A percentile compares a stretch with the other conserved stretches of the same genome.
Evolutionary conservation across 2,888 invertebrate species (phyloP).

Genomic region (Cyclophora punctaria): DNA sequence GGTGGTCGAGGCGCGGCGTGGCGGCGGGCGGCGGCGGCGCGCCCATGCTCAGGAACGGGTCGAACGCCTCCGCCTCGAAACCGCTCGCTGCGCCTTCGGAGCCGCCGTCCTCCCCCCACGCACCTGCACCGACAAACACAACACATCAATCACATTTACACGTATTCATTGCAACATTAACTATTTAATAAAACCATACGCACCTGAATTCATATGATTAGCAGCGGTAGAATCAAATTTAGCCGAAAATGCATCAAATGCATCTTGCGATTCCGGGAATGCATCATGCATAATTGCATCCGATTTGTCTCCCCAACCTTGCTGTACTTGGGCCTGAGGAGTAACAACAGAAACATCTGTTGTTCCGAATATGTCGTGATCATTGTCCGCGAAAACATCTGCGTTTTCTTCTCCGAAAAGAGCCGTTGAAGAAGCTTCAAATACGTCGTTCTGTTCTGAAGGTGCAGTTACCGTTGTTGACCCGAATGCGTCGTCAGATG

Average conservation of each 20-base stretch:
- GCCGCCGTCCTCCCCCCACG: slow-evolving; percentile 56
- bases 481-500: slow-evolving; percentile 18
- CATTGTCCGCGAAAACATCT: slow-evolving; percentile 7
- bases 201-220: slow-evolving; percentile 48
- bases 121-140: slow-evolving; percentile 28
- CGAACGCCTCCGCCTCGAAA: slow-evolving; percentile 84
- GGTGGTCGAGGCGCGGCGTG: slow-evolving; percentile 77
- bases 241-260: slow-evolving; percentile 91
- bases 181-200: slow-evolving; percentile 11
- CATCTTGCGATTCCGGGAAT: slow-evolving; percentile 56
- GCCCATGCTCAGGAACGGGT: slow-evolving; percentile 86
- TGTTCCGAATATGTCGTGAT: slow-evolving; percentile 19
- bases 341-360: no score
- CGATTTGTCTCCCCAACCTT: slow-evolving; percentile 37
- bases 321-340: slow-evolving; percentile 23
- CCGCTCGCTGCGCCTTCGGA: slow-evolving; percentile 78
- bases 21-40: slow-evolving; percentile 82
- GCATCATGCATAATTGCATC: slow-evolving; percentile 47
- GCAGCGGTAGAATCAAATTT: slow-evolving; percentile 85
- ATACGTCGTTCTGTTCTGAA: slow-evolving; percentile 25
- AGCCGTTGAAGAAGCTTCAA: slow-evolving; percentile 19
- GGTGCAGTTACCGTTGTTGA: slow-evolving; percentile 9
- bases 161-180: not conserved
- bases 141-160: no score
- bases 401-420: slow-evolving; percentile 18